A percentile compares a stretch with the other conserved stretches of the same genome.
Evolutionary conservation across 2,888 invertebrate genomes (phyloP).

Genomic region (Nomada flava): DNA sequence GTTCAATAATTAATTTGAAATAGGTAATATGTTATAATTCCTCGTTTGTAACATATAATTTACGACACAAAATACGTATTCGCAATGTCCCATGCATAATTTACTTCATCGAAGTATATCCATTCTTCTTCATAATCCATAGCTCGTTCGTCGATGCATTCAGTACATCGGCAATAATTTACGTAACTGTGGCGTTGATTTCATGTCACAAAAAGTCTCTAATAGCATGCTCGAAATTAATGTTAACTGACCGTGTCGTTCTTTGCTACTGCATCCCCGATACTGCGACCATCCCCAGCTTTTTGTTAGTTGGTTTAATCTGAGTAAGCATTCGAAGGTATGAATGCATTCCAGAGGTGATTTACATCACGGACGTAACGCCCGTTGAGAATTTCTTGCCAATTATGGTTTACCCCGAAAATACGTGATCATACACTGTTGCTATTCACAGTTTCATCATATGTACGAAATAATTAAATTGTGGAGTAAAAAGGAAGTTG

Average conservation of each 20-base stretch:
- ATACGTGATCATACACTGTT: slow-evolving; percentile 36
- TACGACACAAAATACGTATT: too few species aligned
- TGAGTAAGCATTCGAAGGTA: slow-evolving; percentile 52
- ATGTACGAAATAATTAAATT: neutral
- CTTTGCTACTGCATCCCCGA: slow-evolving; percentile 53
- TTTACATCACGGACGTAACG: slow-evolving; percentile 52
- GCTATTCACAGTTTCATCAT: neutral
- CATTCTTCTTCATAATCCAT: too few species aligned
- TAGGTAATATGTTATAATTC: too few species aligned
- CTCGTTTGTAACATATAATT: too few species aligned
- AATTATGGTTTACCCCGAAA: slow-evolving; percentile 9
- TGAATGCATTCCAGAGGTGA: slow-evolving; percentile 33
- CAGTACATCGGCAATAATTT: slow-evolving; percentile 18
- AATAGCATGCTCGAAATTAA: slow-evolving; percentile 61
- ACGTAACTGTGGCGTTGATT: slow-evolving; percentile 46
- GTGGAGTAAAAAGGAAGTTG: neutral
- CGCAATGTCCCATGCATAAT: neutral
- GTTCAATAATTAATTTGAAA: too few species aligned
- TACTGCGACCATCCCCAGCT: slow-evolving; percentile 47
- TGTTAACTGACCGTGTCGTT: slow-evolving; percentile 47
- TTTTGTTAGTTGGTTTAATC: slow-evolving; percentile 67
- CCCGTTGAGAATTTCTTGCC: slow-evolving; percentile 58
- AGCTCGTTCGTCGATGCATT: slow-evolving; percentile 12
- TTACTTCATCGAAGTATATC: neutral
- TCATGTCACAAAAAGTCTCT: slow-evolving; percentile 44